Percentiles rank a stretch among this genome's conserved stretches.
phyloP scores from a whole-genome alignment of 2,888 invertebrate genomes.

The Sinohyriopsis cumingii region DNA sequence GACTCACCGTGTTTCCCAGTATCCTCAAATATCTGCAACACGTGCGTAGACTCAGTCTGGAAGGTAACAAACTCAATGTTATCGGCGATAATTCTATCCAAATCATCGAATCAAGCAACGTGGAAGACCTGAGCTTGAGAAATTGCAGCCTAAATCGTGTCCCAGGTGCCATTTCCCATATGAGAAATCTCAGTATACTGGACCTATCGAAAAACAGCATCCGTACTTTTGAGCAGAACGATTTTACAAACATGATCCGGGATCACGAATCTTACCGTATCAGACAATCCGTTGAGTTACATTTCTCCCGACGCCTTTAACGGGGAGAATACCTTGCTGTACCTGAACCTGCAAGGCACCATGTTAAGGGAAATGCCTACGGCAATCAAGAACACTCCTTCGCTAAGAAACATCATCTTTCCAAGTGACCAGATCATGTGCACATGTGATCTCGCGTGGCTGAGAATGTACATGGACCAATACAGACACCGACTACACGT shows the following conservation, averaged over 20 bases:
- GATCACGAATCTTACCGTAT: slow-evolving; percentile 24
- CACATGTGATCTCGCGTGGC: slow-evolving; percentile 46
- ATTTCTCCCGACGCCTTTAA: slow-evolving; percentile 44
- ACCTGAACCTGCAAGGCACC: slow-evolving; percentile 32
- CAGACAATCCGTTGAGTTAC: slow-evolving; percentile 41
- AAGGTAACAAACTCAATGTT: slow-evolving; percentile 41
- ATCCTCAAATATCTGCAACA: slow-evolving; percentile 28
- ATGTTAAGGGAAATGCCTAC: slow-evolving; percentile 37
- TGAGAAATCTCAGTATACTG: slow-evolving; percentile 30
- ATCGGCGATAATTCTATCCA: slow-evolving; percentile 44
- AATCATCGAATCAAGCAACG: slow-evolving; percentile 29
- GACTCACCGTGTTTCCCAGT: slow-evolving; percentile 40
- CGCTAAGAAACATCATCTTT: slow-evolving; percentile 12
- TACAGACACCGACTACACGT: slow-evolving; percentile 19
- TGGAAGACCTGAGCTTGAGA: slow-evolving; percentile 33
- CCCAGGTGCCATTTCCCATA: slow-evolving; percentile 42
- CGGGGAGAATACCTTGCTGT: slow-evolving; percentile 16
- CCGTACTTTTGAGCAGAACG: slow-evolving; percentile 45
- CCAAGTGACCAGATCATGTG: slow-evolving; percentile 38
- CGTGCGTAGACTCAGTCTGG: slow-evolving; percentile 34
- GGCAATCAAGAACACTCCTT: slow-evolving; percentile 30
- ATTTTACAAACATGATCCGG: slow-evolving; percentile 30
- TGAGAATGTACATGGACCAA: slow-evolving; percentile 28
- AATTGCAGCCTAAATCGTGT: slow-evolving; percentile 43
- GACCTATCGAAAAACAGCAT: slow-evolving; percentile 43